Base-by-base conservation (phyloP, 1,140 invertebrate species). In the Pseudomyrmex cubaensis region DNA sequence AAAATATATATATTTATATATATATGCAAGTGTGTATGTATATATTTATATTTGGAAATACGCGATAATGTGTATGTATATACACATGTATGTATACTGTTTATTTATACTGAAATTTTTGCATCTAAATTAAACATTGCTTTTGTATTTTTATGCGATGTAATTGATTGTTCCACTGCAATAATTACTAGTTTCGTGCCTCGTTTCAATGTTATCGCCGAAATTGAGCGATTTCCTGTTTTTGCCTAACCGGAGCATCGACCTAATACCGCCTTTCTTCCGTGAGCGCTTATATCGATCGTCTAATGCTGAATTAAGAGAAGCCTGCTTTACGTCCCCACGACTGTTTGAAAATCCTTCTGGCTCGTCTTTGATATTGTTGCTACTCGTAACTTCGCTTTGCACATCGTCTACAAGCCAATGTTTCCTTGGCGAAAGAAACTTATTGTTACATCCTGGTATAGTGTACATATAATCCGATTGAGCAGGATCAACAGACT, bases 201-300 rank as follows among this genome's bases (percentile, higher is more conserved):
- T 88, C 8, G 88, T 77, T 50, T 94, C 94, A 73, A 94, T 89
- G 76, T 93, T 94, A 73, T 94, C 94, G 13, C 93, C 94, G 74
- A 94, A 94, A 85, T 94, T 94, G 4, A 94, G 89, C 13, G 93
- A 94, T 84, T 94, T 94, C 13, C 94, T 83, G 88, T 94, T 94
- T 54, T 94, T 94, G 0, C 93, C 93, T 17, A 94, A 85, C 50
- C 97, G 96, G 84, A 98, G 97, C 96, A 98, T 97, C 5, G 97
- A 97, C 0, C 97, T 96, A 20, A 98, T 96, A 20, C 97, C 97
- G 88, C 97, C 97, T 90, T 97, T 97, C 92, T 97, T 97, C 64
- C 95, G 94, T 20, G 94, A 95, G 20, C 94, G 90, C 82, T 96
- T 96, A 78, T 96, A 95, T 87, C 96, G 96, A 84, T 95, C 95